phyloP scores from a whole-genome alignment of 2,888 invertebrate species.

The Drosophila recens region DNA sequence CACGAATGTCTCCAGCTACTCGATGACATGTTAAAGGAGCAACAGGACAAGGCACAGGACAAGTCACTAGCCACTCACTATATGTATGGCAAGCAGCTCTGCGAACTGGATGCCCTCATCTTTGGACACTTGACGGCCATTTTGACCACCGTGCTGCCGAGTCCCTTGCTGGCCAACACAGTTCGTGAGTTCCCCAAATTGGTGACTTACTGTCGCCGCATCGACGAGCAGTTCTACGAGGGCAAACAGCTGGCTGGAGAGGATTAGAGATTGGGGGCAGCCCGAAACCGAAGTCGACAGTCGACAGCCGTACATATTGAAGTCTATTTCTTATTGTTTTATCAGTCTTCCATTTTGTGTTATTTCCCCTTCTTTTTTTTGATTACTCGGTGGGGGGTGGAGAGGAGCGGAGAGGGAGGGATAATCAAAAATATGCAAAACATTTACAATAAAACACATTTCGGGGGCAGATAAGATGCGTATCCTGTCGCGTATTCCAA shows the following conservation, averaged over 20 bases:
- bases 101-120: conserved; percentile 96
- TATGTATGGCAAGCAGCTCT: conserved; percentile 92
- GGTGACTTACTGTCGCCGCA: conserved; percentile 21
- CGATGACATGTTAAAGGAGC: conserved; percentile 90
- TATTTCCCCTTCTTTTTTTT: conserved; percentile 44
- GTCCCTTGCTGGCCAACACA: conserved; percentile 82
- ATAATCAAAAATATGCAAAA: conserved; percentile 78
- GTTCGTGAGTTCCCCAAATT: conserved; percentile 32
- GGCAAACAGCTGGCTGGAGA: conserved; percentile 29
- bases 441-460: conserved; percentile 70
- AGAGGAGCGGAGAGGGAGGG: not conserved
- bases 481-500: conserved; percentile 25
- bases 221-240: conserved; percentile 25
- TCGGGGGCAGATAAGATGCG: conserved; percentile 45
- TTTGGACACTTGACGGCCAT: conserved; percentile 98
- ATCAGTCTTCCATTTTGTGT: conserved; percentile 6
- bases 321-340: conserved; percentile 19
- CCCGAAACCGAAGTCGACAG: not conserved
- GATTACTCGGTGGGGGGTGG: not conserved
- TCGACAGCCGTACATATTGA: not conserved
- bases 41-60: conserved; percentile 85
- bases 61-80: conserved; percentile 78
- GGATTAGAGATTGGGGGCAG: not conserved
- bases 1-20: conserved; percentile 92
- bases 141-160: conserved; percentile 93